Percentiles rank a stretch among this genome's conserved stretches.
Conservation (phyloP, 1,140 invertebrate species). For the Drosophila leontia region DNA sequence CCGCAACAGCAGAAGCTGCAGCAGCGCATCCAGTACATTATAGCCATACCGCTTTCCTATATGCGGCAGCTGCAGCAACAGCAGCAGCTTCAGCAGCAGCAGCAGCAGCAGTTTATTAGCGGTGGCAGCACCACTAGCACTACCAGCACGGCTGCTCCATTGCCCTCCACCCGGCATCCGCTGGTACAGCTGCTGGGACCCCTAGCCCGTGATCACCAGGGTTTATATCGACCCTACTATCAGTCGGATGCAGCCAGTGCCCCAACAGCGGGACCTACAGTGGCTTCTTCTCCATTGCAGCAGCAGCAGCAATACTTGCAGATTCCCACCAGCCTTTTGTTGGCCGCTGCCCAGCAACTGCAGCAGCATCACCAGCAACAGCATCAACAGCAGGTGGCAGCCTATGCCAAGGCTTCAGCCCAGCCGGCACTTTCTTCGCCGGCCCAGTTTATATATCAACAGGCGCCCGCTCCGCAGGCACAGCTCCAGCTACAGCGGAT, state of each 20-base stretch:
- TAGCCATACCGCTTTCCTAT: conserved; percentile 78
- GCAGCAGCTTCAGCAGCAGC: conserved; percentile 32
- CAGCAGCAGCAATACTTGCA: conserved; percentile 67
- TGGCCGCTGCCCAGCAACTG: conserved; percentile 68
- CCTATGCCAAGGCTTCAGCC: conserved; percentile 46
- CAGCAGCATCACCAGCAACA: conserved; percentile 67
- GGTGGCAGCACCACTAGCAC: conserved; percentile 1
- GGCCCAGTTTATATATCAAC: conserved; percentile 56
- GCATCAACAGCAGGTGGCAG: conserved; percentile 50
- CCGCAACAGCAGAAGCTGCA: conserved; percentile 46
- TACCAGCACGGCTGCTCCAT: conserved; percentile 25
- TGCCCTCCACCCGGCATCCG: conserved; percentile 35
- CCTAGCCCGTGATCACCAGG: conserved; percentile 71
- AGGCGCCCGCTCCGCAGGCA: conserved; percentile 3
- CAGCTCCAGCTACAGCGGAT: conserved; percentile 61
- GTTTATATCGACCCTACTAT: conserved; percentile 65
- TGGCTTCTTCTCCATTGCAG: neutral
- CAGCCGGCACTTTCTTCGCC: conserved; percentile 34
- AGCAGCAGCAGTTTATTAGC: conserved; percentile 23
- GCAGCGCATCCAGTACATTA: conserved; percentile 77
- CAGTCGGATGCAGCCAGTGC: conserved; percentile 54
- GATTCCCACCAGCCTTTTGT: conserved; percentile 65
- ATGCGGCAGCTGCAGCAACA: conserved; percentile 77
- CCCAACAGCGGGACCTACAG: conserved; percentile 25
- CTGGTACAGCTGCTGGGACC: conserved; percentile 64